Conservation (phyloP, 2,113 vertebrate genomes). For the Malurus cyaneus region DNA sequence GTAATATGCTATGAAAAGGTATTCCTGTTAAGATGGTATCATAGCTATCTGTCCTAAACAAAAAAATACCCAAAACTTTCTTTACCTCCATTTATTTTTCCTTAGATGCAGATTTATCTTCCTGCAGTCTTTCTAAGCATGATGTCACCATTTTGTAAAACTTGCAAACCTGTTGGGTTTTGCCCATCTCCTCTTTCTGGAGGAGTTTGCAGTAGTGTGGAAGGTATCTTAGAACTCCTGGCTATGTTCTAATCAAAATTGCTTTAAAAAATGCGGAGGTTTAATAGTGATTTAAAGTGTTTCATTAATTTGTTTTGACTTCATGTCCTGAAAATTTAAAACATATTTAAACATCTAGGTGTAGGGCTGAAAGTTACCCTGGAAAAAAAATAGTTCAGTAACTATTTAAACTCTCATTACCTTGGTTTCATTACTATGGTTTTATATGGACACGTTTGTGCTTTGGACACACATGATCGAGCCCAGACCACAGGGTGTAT, state of each 20-base stretch:
- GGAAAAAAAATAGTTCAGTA: not conserved
- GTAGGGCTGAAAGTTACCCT: not conserved
- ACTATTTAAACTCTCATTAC: not conserved
- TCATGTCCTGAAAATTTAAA: not conserved
- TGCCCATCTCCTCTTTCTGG: not conserved
- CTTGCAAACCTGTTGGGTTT: not conserved
- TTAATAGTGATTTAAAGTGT: not conserved
- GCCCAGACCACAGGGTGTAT: not conserved
- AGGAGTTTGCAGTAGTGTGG: not conserved
- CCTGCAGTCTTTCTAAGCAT: not conserved
- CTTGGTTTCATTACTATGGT: not conserved
- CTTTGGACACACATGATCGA: not conserved
- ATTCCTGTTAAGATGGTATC: not conserved
- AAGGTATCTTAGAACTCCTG: not conserved
- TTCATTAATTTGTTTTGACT: not conserved
- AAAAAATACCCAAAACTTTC: accelerated
- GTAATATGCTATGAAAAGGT: not conserved
- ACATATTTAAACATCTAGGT: not conserved
- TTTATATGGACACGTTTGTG: not conserved
- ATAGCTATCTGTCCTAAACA: not conserved
- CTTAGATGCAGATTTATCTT: not conserved
- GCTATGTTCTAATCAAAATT: not conserved
- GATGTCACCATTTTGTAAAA: not conserved
- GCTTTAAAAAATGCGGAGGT: not conserved
- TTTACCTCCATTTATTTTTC: not conserved